Evolutionary conservation across 2,797 vertebrate species (phyloP), one percentile per base, ranked within the genome.

Genomic region (Avahi laniger): DNA sequence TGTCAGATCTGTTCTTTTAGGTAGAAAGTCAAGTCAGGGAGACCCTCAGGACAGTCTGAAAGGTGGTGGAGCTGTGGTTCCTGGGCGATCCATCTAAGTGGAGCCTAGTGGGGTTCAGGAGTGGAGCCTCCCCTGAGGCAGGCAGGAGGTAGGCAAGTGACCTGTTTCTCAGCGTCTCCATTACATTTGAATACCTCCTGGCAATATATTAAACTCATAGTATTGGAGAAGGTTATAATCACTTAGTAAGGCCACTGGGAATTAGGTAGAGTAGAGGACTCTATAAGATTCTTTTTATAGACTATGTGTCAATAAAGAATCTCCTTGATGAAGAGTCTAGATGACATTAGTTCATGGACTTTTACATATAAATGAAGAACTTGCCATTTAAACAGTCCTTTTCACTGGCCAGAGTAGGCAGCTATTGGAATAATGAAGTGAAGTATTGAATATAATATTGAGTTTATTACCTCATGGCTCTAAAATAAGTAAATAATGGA

Each of bases 291-390:
- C 73, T 79, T 97, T 95, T 97, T 93, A 94, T 89, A 67, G 92
- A 59, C 59, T 75, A 7, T 24, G 4, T 96, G 41, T 92, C 61
- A 26, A 50, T 22, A 82, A 82, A 61, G 59, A 41, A 57, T 92
- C 94, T 76, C 73, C 46, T 41, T 92, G 76, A 95, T 96, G 93
- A 52, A 97, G 82, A 63, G 13, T 65, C 72, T 38, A 72, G n/a
- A 59, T 93, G 94, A 93, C 79, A 81, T 92, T 81, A 93, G 72
- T 95, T 97, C 94, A 48, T 94, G 83, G 61, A 5, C 87, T 96
- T 96, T 87, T 92, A 75, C 63, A 73, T 93, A 35, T 88, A 94
- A 96, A 85, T 30, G 84, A 96, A 87, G 67, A 11, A 35, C 50
- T 90, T 89, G 72, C 78, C 35, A 46, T 88, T 97, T 94, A 92